Percentiles rank a stretch among this genome's conserved stretches.
phyloP scores from a whole-genome alignment of 2,113 vertebrate genomes.

The Sinosuthora webbiana region DNA sequence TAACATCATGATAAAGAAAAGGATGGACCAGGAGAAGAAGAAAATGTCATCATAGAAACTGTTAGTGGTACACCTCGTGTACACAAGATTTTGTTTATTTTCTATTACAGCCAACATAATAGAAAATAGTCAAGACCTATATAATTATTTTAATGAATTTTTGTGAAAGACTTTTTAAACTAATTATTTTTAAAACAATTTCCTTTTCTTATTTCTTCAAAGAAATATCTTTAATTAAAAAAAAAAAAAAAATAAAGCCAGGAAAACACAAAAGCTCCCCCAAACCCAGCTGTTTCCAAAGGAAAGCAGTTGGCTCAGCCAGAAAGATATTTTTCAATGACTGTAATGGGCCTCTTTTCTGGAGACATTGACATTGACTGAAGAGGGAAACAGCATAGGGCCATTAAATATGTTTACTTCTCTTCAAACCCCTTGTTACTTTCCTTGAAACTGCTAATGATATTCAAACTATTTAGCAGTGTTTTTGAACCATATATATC shows the following conservation, averaged over 20 bases:
- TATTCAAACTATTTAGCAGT: neutral
- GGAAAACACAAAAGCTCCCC: neutral
- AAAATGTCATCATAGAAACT: neutral
- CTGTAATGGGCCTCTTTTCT: neutral
- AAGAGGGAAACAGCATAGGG: neutral
- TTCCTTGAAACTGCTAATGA: neutral
- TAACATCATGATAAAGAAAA: neutral
- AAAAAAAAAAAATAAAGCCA: neutral
- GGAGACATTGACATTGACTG: neutral
- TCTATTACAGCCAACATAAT: neutral
- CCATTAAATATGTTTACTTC: neutral
- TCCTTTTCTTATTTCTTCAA: neutral
- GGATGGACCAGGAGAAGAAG: neutral
- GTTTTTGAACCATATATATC: fast-evolving
- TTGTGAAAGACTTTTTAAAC: neutral
- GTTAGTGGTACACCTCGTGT: neutral
- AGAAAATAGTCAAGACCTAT: neutral
- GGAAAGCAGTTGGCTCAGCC: neutral
- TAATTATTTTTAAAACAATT: neutral
- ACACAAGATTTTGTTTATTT: neutral
- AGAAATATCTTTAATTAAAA: neutral
- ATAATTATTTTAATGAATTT: neutral
- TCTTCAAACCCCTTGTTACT: neutral
- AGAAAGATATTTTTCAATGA: neutral
- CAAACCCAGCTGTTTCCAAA: neutral